These are phyloP conservation scores for Osedax fenrisi DNA, from an alignment of 2,888 invertebrate species.

Conservation along the genomic window DNA sequence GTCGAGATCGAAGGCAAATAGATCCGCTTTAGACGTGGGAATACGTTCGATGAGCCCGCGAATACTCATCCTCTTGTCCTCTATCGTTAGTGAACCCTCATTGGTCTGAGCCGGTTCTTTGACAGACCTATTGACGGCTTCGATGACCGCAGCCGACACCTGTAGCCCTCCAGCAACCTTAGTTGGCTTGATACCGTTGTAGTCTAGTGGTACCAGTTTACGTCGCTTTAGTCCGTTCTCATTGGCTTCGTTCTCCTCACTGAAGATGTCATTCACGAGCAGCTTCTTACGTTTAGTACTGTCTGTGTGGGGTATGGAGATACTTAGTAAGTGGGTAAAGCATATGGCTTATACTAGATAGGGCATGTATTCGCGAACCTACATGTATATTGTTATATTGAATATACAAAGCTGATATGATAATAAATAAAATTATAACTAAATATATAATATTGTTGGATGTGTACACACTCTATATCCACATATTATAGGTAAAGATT, in stretches of 20 bases:
- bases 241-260: slow-evolving; percentile 61
- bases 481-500: too few relatives aligned
- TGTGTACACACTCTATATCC: too few relatives aligned
- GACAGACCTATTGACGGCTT: slow-evolving; percentile 34
- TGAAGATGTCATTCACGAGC: slow-evolving; percentile 72
- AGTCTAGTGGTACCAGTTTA: slow-evolving; percentile 55
- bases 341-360: too few relatives aligned
- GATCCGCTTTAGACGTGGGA: slow-evolving; percentile 87
- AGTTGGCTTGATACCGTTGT: neutral
- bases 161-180: too few relatives aligned
- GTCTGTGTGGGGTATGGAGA: neutral
- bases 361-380: too few relatives aligned
- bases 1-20: slow-evolving; percentile 86
- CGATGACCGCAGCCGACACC: neutral
- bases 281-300: slow-evolving; percentile 59
- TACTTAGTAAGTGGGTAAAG: too few relatives aligned
- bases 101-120: slow-evolving; percentile 16
- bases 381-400: too few relatives aligned
- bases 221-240: slow-evolving; percentile 58
- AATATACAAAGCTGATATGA: too few relatives aligned
- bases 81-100: slow-evolving; percentile 49
- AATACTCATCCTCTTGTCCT: slow-evolving; percentile 89
- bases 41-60: slow-evolving; percentile 95
- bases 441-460: too few relatives aligned
- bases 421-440: too few relatives aligned